Evolutionary conservation across 2,113 vertebrate genomes (phyloP), one percentile per base, ranked within the genome.

Genomic region (Suncus etruscus): DNA sequence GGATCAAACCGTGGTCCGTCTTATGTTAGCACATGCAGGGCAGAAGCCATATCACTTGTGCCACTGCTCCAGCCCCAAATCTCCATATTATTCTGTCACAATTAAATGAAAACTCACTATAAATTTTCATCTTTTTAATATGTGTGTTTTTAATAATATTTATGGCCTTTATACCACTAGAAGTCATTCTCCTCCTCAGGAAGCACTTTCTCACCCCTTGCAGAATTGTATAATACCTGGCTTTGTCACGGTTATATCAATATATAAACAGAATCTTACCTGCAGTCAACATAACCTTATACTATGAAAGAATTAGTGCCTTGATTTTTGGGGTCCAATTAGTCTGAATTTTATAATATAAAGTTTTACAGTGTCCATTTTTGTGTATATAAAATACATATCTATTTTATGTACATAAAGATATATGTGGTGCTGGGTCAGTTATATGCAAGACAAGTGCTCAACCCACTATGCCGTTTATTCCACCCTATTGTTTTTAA

Each of bases 241-340:
- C 48, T 63, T 29, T 63, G 78, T 65, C 31, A 48, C 3, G 20
- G 10, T 14, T 9, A 1, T 50, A 25, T 11, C 47, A 51, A 20
- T 63, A 27, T 31, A 86, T 61, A 75, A 83, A 65, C 16, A 83
- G 73, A 89, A 72, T 68, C 32, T 81, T 77, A 86, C 8, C 48
- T 80, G 73, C 6, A 83, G 72, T 77, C 54, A 89, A 68, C 10
- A 58, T 47, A 93, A 25, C 18, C 65, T 22, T 18, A 11, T 69
- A 32, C n/a, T 63, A 73, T 85, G 72, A 78, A 90, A 70, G 76
- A 90, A 84, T 68, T 48, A 83, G 27, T 58, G 22, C 39, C 48
- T 27, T 18, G 48, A n/a, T 80, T n/a, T n/a, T n/a, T n/a, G n/a
- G n/a, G n/a, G n/a, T n/a, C n/a, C 31, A 87, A 77, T 69, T 94